Conservation (phyloP, 2,797 vertebrate genomes). For the Micrastur ruficollis region DNA sequence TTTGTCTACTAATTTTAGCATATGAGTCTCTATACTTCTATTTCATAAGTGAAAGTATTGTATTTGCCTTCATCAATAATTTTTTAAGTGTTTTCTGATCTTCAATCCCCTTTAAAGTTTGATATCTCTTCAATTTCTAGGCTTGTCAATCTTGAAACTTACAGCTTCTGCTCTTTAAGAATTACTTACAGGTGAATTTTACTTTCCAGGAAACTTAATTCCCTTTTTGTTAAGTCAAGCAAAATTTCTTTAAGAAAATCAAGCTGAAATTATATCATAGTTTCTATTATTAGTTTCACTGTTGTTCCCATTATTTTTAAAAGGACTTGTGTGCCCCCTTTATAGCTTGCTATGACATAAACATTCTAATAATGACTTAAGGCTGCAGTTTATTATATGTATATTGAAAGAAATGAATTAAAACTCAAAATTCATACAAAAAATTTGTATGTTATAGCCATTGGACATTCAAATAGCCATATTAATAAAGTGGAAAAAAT, state of each 20-base stretch:
- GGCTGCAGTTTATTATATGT: background rate
- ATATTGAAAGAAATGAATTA: background rate
- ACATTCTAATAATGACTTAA: background rate
- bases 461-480: background rate
- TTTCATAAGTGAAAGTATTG: background rate
- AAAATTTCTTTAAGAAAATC: background rate
- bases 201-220: background rate
- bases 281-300: background rate
- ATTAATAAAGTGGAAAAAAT: background rate
- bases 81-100: background rate
- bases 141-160: background rate
- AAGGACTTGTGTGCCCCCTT: fast-evolving
- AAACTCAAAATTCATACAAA: background rate
- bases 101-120: background rate
- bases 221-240: background rate
- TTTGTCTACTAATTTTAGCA: background rate
- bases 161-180: background rate
- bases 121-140: background rate
- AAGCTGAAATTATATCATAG: background rate
- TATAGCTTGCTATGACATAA: background rate
- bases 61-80: background rate
- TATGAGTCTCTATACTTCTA: background rate
- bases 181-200: background rate
- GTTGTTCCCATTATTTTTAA: background rate
- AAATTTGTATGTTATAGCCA: background rate